Base-by-base conservation (phyloP, 2,113 vertebrate species). In the Halcyon malimbica region DNA sequence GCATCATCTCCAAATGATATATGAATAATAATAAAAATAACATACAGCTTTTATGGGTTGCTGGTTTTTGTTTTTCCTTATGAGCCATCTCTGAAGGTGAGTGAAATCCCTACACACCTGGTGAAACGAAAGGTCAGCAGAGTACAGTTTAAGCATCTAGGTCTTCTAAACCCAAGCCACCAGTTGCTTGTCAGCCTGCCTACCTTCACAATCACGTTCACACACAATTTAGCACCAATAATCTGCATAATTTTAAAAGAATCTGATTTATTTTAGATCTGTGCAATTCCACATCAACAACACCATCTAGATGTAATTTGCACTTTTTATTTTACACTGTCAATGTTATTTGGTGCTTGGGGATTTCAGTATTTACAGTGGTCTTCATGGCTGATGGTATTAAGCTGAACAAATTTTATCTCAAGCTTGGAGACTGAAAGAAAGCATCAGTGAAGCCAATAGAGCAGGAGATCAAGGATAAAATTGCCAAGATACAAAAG, bases 401-500 rank as follows among this genome's bases (percentile, higher is more conserved):
- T 82, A 56, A 80, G 67, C 33, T 9, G 56, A 84, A 89, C 41
- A 95, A 95, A 96, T 51, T 81, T 84, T 51, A 65, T 39, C 64
- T 77, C 63, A 51, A 73, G 51, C 42, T 50, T 86, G 44, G 41
- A 96, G 73, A 67, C 9, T 50, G 60, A 81, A 70, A 62, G n/a
- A 90, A 87, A 91, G 50, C n/a, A 62, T 12, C 74, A 50, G 37
- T 25, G 70, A 87, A 88, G 48, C 70, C 70, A 89, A 83, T 39
- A 71, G 85, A 91, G 80, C 19, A 86, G 75, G 44, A 94, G 51
- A 76, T 67, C 62, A 48, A 63, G 64, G 39, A 87, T 77, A 89
- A 92, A 77, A 89, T 44, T 4, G 0, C 10, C 18, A 24, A 79
- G 71, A 87, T 50, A 92, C 82, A 96, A 96, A 95, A 95, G 81